Base-by-base conservation (phyloP, 2,113 vertebrate species). In the Globicephala melas region DNA sequence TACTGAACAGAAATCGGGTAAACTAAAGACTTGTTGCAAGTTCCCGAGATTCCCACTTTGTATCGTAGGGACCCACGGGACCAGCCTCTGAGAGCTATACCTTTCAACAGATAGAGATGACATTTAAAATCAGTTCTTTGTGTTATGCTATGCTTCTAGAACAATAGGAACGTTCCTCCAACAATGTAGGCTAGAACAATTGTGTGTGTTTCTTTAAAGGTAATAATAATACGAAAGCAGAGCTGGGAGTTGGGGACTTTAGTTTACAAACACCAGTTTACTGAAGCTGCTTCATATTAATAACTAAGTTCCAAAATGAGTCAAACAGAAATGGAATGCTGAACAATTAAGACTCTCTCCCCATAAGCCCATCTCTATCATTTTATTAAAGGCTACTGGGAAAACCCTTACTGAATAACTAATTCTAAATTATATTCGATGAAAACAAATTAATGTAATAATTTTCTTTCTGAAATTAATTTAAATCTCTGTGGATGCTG, bases 401-500 rank as follows among this genome's bases (percentile, higher is more conserved):
- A 99, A 99, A 99, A 98, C 96, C 62, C 98, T 98, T 97, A 98
- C 98, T 97, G 98, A 98, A 99, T 99, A 98, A 99, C 98, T 99
- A 99, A 99, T 98, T 99, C 98, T 98, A 98, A 99, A 99, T 99
- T 98, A 98, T 98, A 98, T 98, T 98, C 92, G 97, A 99, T 98
- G 98, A 98, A 99, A 99, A 99, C 98, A 99, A 99, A 99, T 99
- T 99, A 99, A 99, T 99, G 98, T 98, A 98, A 99, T 99, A 99
- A 99, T 99, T 99, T 99, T 99, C 98, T 98, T 98, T 99, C 98
- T 98, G 98, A 99, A 99, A 99, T 99, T 99, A 99, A 99, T 99
- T 99, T 98, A 99, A 99, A 98, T 98, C 98, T 99, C 99, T 98
- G 96, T 44, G 98, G 99, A 99, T 98, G 96, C 96, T 97, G 98